phyloP scores from a whole-genome alignment of 1,140 invertebrate species.

The Pseudomyrmex sp. region DNA sequence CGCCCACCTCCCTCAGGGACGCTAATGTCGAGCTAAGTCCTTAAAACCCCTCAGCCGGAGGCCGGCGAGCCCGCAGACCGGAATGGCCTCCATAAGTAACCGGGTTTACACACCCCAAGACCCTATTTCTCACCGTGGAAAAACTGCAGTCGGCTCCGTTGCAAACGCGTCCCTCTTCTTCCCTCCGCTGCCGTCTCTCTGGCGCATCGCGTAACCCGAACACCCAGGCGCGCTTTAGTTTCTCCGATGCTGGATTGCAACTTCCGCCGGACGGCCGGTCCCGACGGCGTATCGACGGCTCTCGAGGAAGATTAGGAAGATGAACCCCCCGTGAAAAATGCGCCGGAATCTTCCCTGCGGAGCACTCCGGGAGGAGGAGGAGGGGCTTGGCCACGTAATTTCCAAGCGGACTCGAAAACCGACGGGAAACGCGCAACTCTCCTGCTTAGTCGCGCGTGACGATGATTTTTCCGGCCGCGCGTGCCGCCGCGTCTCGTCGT shows the following conservation, averaged over 20 bases:
- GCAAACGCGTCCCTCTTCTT: conserved; percentile 57
- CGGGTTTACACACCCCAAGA: conserved; percentile 83
- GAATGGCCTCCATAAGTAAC: conserved; percentile 84
- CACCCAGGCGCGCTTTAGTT: conserved; percentile 23
- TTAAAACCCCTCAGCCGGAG: conserved; percentile 81
- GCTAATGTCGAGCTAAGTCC: conserved; percentile 84
- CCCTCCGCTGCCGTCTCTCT: conserved; percentile 27
- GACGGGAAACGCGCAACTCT: not conserved
- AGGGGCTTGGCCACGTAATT: conserved; percentile 2
- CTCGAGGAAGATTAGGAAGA: conserved; percentile 71
- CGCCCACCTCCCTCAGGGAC: conserved; percentile 76
- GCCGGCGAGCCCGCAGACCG: conserved; percentile 78
- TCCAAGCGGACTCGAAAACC: conserved; percentile 21
- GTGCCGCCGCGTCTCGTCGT: not conserved
- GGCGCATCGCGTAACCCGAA: conserved; percentile 26
- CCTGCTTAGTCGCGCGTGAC: conserved; percentile 12
- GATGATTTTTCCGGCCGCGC: conserved; percentile 4
- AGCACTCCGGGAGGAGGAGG: not conserved
- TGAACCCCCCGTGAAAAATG: conserved; percentile 71
- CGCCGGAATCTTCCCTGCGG: conserved; percentile 50
- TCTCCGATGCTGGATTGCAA: conserved; percentile 66
- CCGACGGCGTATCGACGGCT: conserved; percentile 64
- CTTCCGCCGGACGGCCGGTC: conserved; percentile 59
- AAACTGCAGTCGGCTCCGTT: conserved; percentile 78
- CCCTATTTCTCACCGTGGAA: conserved; percentile 83